Conservation (phyloP, 2,797 vertebrate genomes). For the Sebastes vulpes region DNA sequence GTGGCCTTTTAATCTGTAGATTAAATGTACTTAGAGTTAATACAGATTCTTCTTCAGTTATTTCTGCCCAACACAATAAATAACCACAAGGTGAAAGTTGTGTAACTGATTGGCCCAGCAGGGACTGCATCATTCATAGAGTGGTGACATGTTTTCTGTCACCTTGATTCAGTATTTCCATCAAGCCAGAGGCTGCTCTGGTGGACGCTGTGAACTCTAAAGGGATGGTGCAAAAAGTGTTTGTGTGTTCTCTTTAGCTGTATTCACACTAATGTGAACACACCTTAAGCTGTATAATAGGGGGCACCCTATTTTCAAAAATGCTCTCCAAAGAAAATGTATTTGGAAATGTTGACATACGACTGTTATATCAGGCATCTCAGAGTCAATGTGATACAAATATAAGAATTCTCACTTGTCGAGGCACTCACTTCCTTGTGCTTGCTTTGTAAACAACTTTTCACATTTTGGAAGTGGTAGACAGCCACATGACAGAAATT, state of each 20-base stretch:
- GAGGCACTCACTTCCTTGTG: neutral
- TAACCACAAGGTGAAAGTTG: constrained; percentile 16
- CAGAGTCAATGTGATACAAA: neutral
- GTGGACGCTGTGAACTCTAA: neutral
- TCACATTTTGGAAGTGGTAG: neutral
- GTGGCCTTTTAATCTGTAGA: neutral
- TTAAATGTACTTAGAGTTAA: neutral
- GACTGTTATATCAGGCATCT: neutral
- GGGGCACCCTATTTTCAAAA: neutral
- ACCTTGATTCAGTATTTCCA: constrained; percentile 46
- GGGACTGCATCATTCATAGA: constrained; percentile 31
- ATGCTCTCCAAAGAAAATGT: neutral
- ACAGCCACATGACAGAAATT: neutral
- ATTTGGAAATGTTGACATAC: neutral
- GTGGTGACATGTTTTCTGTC: constrained; percentile 33
- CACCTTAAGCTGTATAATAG: neutral
- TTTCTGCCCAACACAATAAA: constrained; percentile 21
- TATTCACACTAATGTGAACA: neutral
- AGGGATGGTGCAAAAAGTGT: neutral
- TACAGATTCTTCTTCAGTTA: neutral
- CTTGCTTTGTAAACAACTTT: neutral
- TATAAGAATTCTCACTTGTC: neutral
- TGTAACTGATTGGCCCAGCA: constrained; percentile 43
- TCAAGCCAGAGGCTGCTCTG: constrained; percentile 2
- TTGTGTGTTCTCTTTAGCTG: neutral